Base-by-base conservation (phyloP, 2,113 vertebrate genomes). In the Morone chrysops region DNA sequence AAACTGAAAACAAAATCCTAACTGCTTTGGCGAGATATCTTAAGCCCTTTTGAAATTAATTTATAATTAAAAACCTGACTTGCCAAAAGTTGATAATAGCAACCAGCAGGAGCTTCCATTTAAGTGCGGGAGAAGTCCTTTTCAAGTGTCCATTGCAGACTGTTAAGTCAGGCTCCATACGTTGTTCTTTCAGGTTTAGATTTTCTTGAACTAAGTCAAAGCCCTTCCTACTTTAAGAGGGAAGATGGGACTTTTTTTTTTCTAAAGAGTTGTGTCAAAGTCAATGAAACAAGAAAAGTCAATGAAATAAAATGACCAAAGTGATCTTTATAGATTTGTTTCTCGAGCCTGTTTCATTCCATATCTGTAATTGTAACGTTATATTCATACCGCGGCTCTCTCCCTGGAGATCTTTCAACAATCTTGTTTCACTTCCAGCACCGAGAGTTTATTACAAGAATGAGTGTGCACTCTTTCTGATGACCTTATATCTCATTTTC, bases 401-500 rank as follows among this genome's bases (percentile, higher is more conserved):
- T 83, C 86, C 78, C 75, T 1, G 4, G 83, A 83, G 86, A 54
- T 85, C 78, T 45, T 66, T 81, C 85, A 80, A 76, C 82, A 84
- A 61, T 85, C 86, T 75, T 25, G 83, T 85, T 89, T 84, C 80
- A 82, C 62, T 75, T 82, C 78, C 40, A 36, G 81, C 69, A 43
- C 45, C 18, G 4, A 54, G 78, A 80, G 85, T 87, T 86, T 69
- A 72, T 79, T 78, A 59, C 36, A 57, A 54, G 78, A 85, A 70
- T 43, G 40, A 89, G 75, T 7, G 25, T 43, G 61, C 84, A 20
- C 74, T 86, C 79, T 88, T 47, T 70, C 47, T 45, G 47, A 79
- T 85, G 93, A 92, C 92, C 93, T 93, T 90, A 90, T 85, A 87
- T 89, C 89, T 93, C 88, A 85, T 85, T 87, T 93, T 89, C 75